phyloP scores from a whole-genome alignment of 1,140 invertebrate species.

The Macrobrachium nipponense region DNA sequence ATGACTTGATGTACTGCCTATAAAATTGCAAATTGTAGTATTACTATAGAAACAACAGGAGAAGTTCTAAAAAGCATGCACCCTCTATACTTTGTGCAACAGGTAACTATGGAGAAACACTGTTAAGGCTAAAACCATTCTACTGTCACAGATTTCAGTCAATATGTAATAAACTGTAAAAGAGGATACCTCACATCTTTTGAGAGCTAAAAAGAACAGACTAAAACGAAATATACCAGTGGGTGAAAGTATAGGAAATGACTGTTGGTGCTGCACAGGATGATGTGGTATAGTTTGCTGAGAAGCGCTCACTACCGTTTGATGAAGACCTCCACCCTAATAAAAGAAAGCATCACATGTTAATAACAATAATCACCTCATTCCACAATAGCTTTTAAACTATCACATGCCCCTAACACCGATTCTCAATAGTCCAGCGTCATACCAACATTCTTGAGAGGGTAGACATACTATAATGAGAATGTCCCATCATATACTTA shows the following conservation, averaged over 20 bases:
- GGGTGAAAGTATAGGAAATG: conserved; percentile 49
- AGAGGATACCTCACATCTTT: neutral
- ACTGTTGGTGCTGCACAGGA: conserved; percentile 40
- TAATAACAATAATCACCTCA: neutral
- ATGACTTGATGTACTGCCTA: conserved; percentile 53
- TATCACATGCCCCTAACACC: no score
- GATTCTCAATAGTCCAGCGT: no score
- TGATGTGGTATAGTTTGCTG: conserved; percentile 48
- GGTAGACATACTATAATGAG: no score
- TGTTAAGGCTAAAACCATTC: no score
- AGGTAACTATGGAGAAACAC: no score
- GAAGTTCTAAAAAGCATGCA: neutral
- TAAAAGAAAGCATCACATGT: neutral
- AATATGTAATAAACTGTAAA: neutral
- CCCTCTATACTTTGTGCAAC: no score
- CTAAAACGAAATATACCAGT: conserved; percentile 29
- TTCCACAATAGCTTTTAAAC: neutral
- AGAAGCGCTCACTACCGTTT: conserved; percentile 21
- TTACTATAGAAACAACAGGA: neutral
- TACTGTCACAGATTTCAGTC: no score
- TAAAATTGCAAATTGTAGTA: neutral
- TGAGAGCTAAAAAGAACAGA: neutral
- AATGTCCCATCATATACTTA: no score
- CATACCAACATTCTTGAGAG: no score
- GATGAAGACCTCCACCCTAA: conserved; percentile 42